These are phyloP conservation scores for Botia almorhae DNA, from an alignment of 2,797 vertebrate species.

Conservation along the genomic window DNA sequence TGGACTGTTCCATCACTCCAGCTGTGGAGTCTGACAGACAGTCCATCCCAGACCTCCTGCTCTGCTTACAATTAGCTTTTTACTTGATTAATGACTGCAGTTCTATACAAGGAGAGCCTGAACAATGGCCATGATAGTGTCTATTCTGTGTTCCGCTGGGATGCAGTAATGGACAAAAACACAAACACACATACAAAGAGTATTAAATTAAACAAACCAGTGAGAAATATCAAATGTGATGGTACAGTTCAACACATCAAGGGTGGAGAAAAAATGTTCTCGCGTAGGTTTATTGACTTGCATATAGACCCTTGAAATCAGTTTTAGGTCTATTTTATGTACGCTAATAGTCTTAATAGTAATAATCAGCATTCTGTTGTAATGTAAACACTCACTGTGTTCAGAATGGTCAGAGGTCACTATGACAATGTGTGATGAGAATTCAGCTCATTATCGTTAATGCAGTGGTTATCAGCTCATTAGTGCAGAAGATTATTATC, in stretches of 20 bases:
- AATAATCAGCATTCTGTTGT: background rate
- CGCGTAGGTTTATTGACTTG: constrained; percentile 1
- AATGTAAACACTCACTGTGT: background rate
- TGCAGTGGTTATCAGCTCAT: background rate
- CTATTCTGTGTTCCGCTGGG: constrained; percentile 19
- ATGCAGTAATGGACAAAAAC: constrained; percentile 11
- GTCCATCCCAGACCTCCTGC: constrained; percentile 40
- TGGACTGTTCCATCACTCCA: constrained; percentile 39
- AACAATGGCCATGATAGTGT: constrained; percentile 43
- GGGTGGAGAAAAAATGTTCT: background rate
- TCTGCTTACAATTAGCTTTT: constrained; percentile 51
- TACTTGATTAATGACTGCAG: constrained; percentile 51
- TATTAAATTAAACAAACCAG: constrained; percentile 38
- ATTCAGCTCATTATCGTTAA: constrained; percentile 5
- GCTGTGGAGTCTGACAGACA: constrained; percentile 39
- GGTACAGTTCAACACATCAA: constrained; percentile 7
- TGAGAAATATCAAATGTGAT: constrained; percentile 33
- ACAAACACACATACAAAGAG: constrained; percentile 22
- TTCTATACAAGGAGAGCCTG: constrained; percentile 29
- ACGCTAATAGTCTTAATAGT: background rate
- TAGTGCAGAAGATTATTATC: background rate
- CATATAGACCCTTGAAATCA: background rate
- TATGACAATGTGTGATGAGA: background rate
- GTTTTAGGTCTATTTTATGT: background rate
- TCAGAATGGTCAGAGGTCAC: background rate